Evolutionary conservation across 2,113 vertebrate genomes (phyloP), one percentile per base, ranked within the genome.

Genomic region (Poecile atricapillus): DNA sequence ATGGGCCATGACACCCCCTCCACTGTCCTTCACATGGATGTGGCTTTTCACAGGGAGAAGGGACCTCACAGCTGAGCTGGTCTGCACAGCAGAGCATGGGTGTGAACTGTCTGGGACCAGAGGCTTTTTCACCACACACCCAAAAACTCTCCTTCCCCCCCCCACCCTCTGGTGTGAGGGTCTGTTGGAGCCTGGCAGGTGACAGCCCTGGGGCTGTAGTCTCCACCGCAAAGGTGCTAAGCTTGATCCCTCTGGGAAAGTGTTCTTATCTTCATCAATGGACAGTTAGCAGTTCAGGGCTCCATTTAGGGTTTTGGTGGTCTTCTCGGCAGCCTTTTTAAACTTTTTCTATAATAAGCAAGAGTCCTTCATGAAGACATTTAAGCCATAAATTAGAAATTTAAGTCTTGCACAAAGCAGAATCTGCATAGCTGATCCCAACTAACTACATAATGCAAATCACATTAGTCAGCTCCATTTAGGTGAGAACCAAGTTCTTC

Each of bases 341-440:
- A 21, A 43, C 10, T 35, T 62, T 43, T 31, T 8, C 13, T 44
- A 15, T 8, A 43, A 43, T 20, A 62, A 35, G 12, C 24, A 50
- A 41, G 49, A 49, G 44, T 18, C 19, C 9, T n/a, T 60, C 13
- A 62, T 44, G 13, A 70, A 70, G 46, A 24, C 35, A 8, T 52
- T 62, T 71, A 35, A 52, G 16, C 20, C 13, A 52, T 23, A 44
- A 71, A 35, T 43, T 50, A 13, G 10, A 43, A 24, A 6, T 13
- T 52, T 30, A n/a, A 35, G 15, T 43, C 16, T 62, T 60, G 1
- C 4, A 9, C 46, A 62, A 53, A 53, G 25, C 25, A 95, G 56
- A 59, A 93, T 69, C 49, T 94, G 47, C 22, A 55, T 63, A 91
- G n/a, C 41, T 94, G 59, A 41, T 79, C 86, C 46, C 68, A 93